These are phyloP conservation scores for Bradypodion ventrale DNA, from an alignment of 2,797 vertebrate genomes.

Conservation along the genomic window DNA sequence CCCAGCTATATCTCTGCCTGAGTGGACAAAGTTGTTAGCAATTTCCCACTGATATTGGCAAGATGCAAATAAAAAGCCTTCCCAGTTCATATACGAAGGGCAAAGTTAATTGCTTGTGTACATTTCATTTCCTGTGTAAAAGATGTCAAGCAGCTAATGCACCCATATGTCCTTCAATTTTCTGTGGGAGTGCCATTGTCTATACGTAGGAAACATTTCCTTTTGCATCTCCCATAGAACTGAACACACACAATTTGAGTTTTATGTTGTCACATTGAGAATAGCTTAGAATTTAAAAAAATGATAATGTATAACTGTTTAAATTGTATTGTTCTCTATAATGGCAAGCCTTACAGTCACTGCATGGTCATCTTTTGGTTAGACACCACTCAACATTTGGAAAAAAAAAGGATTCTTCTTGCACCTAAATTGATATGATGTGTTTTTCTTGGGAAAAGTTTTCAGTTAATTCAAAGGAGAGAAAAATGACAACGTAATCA, in stretches of 20 bases:
- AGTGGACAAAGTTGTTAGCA: neutral
- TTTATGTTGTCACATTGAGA: rapidly evolving
- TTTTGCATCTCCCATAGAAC: neutral
- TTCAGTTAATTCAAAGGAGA: neutral
- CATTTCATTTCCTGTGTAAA: neutral
- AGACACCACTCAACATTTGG: neutral
- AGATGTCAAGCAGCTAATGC: neutral
- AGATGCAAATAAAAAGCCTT: neutral
- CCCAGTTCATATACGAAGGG: neutral
- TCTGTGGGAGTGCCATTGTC: neutral
- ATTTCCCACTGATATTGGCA: neutral
- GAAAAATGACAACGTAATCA: neutral
- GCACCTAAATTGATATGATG: neutral
- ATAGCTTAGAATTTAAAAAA: neutral
- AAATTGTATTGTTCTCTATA: neutral
- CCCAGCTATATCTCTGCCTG: neutral
- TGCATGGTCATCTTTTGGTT: neutral
- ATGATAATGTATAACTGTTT: neutral
- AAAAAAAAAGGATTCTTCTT: neutral
- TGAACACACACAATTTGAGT: neutral
- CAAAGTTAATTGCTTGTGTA: slow-evolving; percentile 11
- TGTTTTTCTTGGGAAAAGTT: neutral
- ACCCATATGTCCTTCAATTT: neutral
- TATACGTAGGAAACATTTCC: neutral
- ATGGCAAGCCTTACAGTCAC: neutral